phyloP scores from a whole-genome alignment of 2,888 invertebrate genomes.

The Apotomis turbidana region DNA sequence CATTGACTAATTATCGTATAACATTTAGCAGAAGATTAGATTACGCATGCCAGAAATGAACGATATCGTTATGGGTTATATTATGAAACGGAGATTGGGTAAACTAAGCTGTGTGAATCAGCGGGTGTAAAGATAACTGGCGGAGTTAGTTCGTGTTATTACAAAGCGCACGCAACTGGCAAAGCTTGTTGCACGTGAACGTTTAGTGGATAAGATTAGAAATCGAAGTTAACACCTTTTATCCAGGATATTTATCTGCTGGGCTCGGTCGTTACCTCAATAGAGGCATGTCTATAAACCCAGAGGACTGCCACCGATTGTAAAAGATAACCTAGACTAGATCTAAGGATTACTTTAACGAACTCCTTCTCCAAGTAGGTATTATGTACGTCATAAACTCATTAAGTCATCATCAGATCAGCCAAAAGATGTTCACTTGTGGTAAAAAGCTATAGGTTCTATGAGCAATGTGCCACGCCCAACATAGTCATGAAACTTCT shows the following conservation, averaged over 20 bases:
- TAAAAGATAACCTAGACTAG: too few species aligned
- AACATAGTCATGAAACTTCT: too few species aligned
- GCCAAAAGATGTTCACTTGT: too few species aligned
- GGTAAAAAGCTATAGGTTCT: too few species aligned
- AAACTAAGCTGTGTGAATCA: conserved; percentile 9
- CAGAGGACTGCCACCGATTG: too few species aligned
- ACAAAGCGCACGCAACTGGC: conserved; percentile 8
- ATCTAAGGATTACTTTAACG: too few species aligned
- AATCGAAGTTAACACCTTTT: not conserved
- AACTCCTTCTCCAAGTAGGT: too few species aligned
- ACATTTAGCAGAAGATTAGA: not conserved
- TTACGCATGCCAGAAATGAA: not conserved
- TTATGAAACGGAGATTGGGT: conserved; percentile 3
- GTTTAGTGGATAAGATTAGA: not conserved
- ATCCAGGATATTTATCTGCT: not conserved
- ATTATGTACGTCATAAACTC: too few species aligned
- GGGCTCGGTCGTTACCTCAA: too few species aligned
- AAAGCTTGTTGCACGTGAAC: not conserved
- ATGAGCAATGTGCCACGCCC: too few species aligned
- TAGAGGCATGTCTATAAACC: not conserved
- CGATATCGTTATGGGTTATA: not conserved
- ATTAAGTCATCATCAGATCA: too few species aligned
- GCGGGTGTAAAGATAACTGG: conserved; percentile 16
- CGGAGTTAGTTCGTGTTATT: conserved; percentile 18
- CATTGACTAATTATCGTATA: conserved; percentile 2